Percentiles rank a stretch among this genome's conserved stretches.
Evolutionary conservation across 2,797 vertebrate genomes (phyloP).

Genomic region (Pelochelys cantorii): DNA sequence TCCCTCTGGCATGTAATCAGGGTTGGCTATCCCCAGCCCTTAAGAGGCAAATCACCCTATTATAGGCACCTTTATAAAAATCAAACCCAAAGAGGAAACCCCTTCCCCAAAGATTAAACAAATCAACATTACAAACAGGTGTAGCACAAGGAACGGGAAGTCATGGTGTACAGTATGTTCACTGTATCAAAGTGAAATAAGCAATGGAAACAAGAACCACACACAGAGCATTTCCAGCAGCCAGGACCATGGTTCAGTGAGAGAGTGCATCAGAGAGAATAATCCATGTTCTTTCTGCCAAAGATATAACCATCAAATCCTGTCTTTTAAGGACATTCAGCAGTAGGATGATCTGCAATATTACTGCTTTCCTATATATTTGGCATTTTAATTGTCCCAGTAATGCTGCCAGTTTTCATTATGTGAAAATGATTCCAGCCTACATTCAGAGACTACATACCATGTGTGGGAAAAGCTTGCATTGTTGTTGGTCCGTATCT

Average conservation of each 20-base stretch:
- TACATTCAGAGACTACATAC: neutral
- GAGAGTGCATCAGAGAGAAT: neutral
- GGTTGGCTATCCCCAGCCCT: neutral
- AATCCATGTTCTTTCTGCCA: fast-evolving
- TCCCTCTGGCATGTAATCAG: neutral
- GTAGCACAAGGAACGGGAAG: neutral
- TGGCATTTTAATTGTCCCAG: too few relatives aligned
- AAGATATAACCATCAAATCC: fast-evolving
- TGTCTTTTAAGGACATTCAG: neutral
- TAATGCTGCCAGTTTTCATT: neutral
- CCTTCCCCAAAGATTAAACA: neutral
- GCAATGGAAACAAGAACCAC: neutral
- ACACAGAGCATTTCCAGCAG: neutral
- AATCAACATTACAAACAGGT: neutral
- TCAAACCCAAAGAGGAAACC: neutral
- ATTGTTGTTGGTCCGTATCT: fast-evolving
- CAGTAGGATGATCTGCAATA: neutral
- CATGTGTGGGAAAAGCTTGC: fast-evolving
- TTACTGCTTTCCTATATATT: neutral
- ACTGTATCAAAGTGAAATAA: fast-evolving
- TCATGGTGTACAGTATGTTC: neutral
- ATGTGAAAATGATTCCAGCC: neutral
- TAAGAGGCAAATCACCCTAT: neutral
- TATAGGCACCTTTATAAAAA: neutral
- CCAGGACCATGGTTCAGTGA: fast-evolving